phyloP scores from a whole-genome alignment of 2,797 vertebrate species.

The Ciconia nigra region DNA sequence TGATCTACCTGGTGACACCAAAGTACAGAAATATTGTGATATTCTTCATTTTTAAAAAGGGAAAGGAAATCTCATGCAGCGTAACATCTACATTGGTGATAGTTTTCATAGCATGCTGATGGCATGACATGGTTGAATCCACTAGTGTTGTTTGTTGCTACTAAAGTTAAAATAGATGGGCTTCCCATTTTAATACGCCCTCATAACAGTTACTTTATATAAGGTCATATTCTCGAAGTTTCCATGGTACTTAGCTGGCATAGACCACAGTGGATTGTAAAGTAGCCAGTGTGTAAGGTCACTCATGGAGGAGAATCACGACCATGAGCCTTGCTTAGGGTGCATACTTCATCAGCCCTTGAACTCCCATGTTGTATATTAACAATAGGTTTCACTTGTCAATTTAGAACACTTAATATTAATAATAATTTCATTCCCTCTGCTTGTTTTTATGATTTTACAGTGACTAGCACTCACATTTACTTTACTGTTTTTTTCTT shows the following conservation, averaged over 20 bases:
- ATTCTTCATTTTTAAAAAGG: background rate
- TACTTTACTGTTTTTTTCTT: background rate
- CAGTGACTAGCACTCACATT: background rate
- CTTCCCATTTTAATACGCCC: background rate
- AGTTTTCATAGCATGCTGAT: background rate
- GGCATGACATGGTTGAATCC: background rate
- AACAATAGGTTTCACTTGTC: background rate
- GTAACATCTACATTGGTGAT: background rate
- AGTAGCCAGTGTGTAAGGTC: background rate
- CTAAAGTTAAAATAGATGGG: background rate
- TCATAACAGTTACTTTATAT: background rate
- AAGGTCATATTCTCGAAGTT: background rate
- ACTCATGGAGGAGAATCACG: background rate
- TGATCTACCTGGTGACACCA: background rate
- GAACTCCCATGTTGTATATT: background rate
- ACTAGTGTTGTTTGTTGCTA: background rate
- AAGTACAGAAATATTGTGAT: background rate
- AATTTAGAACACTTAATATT: background rate
- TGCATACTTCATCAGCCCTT: background rate
- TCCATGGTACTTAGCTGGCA: background rate
- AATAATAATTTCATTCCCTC: background rate
- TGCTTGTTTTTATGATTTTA: background rate
- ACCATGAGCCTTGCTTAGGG: background rate
- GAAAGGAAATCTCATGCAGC: background rate
- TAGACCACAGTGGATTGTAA: background rate